phyloP scores from a whole-genome alignment of 2,888 invertebrate genomes.

The Actias luna region DNA sequence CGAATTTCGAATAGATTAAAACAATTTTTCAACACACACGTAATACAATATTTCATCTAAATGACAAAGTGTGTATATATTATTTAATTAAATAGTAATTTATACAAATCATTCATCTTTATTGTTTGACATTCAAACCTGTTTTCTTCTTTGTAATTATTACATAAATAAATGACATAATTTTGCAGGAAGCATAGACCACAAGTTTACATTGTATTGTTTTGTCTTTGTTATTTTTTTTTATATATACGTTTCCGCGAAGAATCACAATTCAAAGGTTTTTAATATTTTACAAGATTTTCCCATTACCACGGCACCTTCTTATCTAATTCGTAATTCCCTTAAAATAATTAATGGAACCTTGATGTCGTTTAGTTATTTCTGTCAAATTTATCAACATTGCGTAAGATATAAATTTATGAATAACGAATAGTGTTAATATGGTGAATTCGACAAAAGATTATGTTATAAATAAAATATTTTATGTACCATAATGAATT shows the following conservation, averaged over 20 bases:
- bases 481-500: too few relatives aligned
- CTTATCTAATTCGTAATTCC: conserved; percentile 9
- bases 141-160: background rate
- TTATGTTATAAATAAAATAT: background rate
- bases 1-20: background rate
- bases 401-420: conserved; percentile 19
- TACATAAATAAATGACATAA: conserved; percentile 14
- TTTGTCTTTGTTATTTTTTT: background rate
- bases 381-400: conserved; percentile 19
- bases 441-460: background rate
- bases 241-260: conserved; percentile 2
- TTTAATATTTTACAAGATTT: background rate
- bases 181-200: conserved; percentile 8
- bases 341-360: background rate
- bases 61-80: background rate
- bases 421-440: background rate
- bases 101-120: conserved; percentile 2
- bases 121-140: conserved; percentile 10
- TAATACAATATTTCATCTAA: conserved; percentile 3
- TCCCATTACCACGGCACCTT: background rate
- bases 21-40: background rate
- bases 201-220: background rate
- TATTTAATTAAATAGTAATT: conserved; percentile 3
- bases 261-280: background rate
- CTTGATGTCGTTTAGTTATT: background rate